A percentile compares a stretch with the other conserved stretches of the same genome.
Evolutionary conservation across 2,888 invertebrate species (phyloP).

Genomic region (Operophtera brumata): DNA sequence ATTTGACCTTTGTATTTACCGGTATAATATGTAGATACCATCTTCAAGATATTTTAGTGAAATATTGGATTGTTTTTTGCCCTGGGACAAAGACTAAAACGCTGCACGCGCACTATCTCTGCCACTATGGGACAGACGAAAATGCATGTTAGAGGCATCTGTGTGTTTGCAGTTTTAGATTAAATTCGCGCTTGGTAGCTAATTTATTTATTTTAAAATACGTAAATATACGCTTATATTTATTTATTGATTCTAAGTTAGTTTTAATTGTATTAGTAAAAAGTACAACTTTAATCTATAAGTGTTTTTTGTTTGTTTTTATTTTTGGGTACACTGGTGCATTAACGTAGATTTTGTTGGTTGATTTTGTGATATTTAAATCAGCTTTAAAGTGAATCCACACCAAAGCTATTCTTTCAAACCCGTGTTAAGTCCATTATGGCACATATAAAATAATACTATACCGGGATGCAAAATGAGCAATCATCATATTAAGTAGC

Average conservation of each 20-base stretch:
- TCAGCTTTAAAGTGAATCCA: not conserved
- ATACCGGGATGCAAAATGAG: no score
- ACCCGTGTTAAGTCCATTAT: not conserved
- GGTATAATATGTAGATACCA: slow-evolving; percentile 1
- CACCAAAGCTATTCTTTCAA: not conserved
- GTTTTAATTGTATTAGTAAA: slow-evolving; percentile 14
- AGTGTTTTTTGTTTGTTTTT: slow-evolving; percentile 13
- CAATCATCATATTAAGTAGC: no score
- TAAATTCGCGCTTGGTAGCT: slow-evolving; percentile 18
- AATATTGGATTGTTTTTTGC: not conserved
- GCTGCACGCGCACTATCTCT: slow-evolving; percentile 1
- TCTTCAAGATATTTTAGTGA: not conserved
- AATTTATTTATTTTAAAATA: slow-evolving; percentile 2
- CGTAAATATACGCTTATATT: slow-evolving; percentile 21
- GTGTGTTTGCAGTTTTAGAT: not conserved
- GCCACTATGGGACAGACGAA: not conserved
- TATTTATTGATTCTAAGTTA: slow-evolving; percentile 15
- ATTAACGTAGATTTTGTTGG: slow-evolving; percentile 3
- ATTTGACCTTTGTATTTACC: slow-evolving; percentile 10
- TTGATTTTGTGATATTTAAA: not conserved
- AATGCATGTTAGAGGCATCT: not conserved
- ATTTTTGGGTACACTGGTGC: slow-evolving; percentile 9
- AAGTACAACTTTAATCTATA: slow-evolving; percentile 19
- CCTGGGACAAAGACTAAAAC: slow-evolving; percentile 10
- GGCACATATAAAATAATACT: no score